Evolutionary conservation across 2,113 vertebrate genomes (phyloP).

Genomic region (Phrynosoma blainvillii): DNA sequence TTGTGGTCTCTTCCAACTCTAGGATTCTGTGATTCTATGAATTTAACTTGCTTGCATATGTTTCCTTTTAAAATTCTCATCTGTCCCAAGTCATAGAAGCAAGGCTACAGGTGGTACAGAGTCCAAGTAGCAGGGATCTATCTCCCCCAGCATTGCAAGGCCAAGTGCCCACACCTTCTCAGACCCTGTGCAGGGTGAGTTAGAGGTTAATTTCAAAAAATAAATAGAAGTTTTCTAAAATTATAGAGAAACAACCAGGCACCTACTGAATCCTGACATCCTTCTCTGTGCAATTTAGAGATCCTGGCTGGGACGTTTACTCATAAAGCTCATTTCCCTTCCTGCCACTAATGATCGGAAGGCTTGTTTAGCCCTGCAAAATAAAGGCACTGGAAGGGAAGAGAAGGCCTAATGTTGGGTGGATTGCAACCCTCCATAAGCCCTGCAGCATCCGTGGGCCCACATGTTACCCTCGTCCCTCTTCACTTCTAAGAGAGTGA

Average conservation of each 20-base stretch:
- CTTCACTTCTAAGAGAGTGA: constrained; percentile 16
- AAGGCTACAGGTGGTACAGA: too few species aligned
- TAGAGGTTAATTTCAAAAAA: neutral
- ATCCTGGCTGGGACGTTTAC: too few species aligned
- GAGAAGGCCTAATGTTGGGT: constrained; percentile 38
- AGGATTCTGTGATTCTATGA: too few species aligned
- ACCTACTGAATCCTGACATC: neutral
- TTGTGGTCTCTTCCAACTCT: too few species aligned
- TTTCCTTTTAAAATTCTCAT: neutral
- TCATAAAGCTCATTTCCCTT: neutral
- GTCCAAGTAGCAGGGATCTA: too few species aligned
- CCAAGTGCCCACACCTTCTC: too few species aligned
- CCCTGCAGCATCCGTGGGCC: constrained; percentile 12
- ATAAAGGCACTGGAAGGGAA: constrained; percentile 11
- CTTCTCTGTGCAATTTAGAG: neutral
- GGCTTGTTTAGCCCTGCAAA: neutral
- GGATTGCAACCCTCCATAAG: constrained; percentile 34
- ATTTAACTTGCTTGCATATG: neutral
- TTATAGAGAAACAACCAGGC: neutral
- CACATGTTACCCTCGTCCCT: neutral
- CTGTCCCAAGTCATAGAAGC: neutral
- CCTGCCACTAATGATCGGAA: neutral
- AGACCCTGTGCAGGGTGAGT: neutral
- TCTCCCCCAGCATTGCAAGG: too few species aligned
- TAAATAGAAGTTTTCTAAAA: neutral